Base-by-base conservation (phyloP, 2,888 invertebrate species). In the Isotomurus palustris region DNA sequence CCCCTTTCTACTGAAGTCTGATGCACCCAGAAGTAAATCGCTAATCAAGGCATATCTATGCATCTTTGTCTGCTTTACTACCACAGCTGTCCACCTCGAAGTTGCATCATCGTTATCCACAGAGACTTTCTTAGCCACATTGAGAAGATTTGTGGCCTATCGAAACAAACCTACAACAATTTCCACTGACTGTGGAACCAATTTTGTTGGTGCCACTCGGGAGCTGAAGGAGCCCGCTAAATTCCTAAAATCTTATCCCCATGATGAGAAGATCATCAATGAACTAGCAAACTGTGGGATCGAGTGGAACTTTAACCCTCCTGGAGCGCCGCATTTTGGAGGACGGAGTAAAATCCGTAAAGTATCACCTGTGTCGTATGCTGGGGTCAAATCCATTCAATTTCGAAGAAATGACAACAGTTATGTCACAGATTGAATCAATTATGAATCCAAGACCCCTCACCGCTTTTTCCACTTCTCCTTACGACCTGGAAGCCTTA, bases 241-340 rank as follows among this genome's bases (percentile, higher is more conserved):
- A 3, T 45, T 24, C 21, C 52, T 47, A 10, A 53, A 21, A 8
- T 56, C 2, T 27, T 40, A 27, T 2, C 19, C 22, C 2, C 21
- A 35, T 10, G 27, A 47, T 28, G 2, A 40, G 19, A n/a, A 8
- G 2, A 19, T 52, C 1, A 3, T 17, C 3, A 41, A 50, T 2
- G 14, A 53, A 24, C 0, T 70, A n/a, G 45, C 64, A 0, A 52
- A 48, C 5, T 55, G 67, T 4, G 58, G 60, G 1, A 69, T 71
- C 8, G 43, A 58, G 2, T 76, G 74, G 74, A 66, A 73, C 29
- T 76, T 74, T 48, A 72, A 67, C 19, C 73, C 74, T 3, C 72
- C 74, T 2, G 56, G 56, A 24, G 67, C 72, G 3, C 72, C 73
- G 1, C 72, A 75, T 51, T 72, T 72, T 41, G 73, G 74, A 2